Conservation (phyloP, 2,113 vertebrate genomes). For the Eleginops maclovinus region DNA sequence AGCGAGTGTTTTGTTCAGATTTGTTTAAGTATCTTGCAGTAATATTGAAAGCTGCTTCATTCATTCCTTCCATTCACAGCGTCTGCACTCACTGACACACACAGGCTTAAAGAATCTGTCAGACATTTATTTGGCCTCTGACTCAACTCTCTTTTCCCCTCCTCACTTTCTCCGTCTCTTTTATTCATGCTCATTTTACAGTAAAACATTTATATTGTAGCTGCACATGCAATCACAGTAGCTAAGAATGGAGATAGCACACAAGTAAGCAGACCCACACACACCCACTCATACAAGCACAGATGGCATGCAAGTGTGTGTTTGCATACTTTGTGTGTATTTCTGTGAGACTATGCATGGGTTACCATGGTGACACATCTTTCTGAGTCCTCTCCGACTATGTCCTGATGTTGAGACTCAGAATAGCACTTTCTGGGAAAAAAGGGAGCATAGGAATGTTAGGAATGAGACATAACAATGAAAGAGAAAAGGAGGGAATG, state of each 20-base stretch:
- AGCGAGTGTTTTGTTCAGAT: background rate
- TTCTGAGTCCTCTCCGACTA: constrained; percentile 22
- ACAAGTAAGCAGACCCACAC: background rate
- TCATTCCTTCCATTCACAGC: constrained; percentile 18
- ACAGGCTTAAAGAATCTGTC: background rate
- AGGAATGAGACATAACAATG: background rate
- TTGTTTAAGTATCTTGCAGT: background rate
- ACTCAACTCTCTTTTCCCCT: background rate
- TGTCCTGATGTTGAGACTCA: constrained; percentile 32
- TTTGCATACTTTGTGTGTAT: constrained; percentile 29
- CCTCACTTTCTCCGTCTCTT: background rate
- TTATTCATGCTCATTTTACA: background rate
- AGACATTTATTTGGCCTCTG: background rate
- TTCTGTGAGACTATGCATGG: constrained; percentile 7
- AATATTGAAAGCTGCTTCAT: background rate
- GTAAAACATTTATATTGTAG: background rate
- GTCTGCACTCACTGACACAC: background rate
- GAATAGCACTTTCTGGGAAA: constrained; percentile 13
- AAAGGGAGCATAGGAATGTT: background rate
- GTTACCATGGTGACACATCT: constrained; percentile 57
- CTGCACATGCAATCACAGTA: background rate
- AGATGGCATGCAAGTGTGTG: constrained; percentile 21
- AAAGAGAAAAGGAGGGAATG: background rate
- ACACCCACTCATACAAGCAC: background rate
- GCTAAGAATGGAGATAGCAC: background rate